Base-by-base conservation (phyloP, 1,140 invertebrate species). In the Myzus persicae region DNA sequence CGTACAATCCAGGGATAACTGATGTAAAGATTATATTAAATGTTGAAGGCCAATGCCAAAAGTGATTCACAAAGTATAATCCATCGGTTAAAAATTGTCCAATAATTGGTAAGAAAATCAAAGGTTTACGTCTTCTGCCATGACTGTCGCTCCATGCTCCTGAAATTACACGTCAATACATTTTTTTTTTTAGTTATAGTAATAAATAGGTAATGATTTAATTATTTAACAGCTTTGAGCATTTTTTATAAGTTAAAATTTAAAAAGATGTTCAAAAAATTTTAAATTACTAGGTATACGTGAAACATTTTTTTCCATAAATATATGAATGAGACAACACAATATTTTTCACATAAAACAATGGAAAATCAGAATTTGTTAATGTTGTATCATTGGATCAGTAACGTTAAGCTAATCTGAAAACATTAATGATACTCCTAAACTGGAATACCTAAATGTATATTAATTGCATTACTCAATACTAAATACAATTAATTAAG, bases 61-160 rank as follows among this genome's bases (percentile, higher is more conserved):
- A 88, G 31, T 87, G 14, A 46, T 88, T 88, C 59, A 59, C 26
- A 76, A 48, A 46, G n/a, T 40, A 7, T 44, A 59, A 89, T 38
- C 38, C 38, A 42, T 88, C 42, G 2, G 59, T 89, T 89, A 93
- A n/a, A 88, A 93, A 42, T n/a, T 93, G 82, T 44, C 94, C 93
- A 5, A 93, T 76, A 24, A 95, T 94, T 14, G 96, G 95, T 18
- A 96, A 87, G 5, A 96, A 93, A 81, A 96, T 94, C 3, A 95
- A 95, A 22, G 95, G 93, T 94, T 96, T 96, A 59, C 95, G 94
- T 31, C 95, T 94, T 81, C 93, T 90, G 46, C 93, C 94, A 92
- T 93, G 93, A 31, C 8, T 94, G 42, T 94, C 94, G 54, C 82
- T 94, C 94, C 87, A 95, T 46, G 85, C 42, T 7, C 85, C 85